A percentile compares a stretch with the other conserved stretches of the same genome.
phyloP scores from a whole-genome alignment of 2,797 vertebrate species.

The Lacerta viridis region DNA sequence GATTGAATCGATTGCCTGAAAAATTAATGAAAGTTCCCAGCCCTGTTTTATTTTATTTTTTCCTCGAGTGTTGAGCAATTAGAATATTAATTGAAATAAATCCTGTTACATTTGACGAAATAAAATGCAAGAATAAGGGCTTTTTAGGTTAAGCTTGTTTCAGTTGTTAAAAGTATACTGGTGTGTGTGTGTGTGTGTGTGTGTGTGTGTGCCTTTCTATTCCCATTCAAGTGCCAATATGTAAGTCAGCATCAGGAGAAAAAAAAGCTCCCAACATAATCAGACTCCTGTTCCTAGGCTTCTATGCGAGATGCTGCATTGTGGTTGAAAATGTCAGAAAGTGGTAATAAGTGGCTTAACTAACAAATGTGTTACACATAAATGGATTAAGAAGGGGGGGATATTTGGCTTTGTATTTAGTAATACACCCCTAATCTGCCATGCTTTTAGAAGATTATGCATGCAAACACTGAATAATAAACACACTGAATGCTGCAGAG shows the following conservation, averaged over 20 bases:
- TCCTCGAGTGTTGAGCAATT: slow-evolving; percentile 9
- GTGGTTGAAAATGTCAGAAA: slow-evolving; percentile 54
- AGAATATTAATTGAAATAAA: slow-evolving; percentile 59
- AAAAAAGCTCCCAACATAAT: slow-evolving; percentile 23
- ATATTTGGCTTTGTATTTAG: slow-evolving; percentile 53
- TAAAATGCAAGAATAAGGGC: slow-evolving; percentile 40
- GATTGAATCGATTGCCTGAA: neutral
- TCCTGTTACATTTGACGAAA: slow-evolving; percentile 47
- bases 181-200: slow-evolving; percentile 31
- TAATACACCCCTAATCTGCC: slow-evolving; percentile 47
- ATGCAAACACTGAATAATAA: slow-evolving; percentile 46
- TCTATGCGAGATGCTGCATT: neutral
- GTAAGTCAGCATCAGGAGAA: slow-evolving; percentile 15
- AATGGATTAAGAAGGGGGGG: slow-evolving; percentile 58
- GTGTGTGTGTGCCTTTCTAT: slow-evolving; percentile 17
- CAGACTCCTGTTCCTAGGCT: slow-evolving; percentile 46
- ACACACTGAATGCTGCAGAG: neutral
- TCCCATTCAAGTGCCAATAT: slow-evolving; percentile 41
- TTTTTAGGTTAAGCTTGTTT: slow-evolving; percentile 39
- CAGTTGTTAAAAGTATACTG: slow-evolving; percentile 37
- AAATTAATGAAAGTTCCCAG: slow-evolving; percentile 25
- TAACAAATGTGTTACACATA: slow-evolving; percentile 48
- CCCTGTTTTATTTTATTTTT: neutral
- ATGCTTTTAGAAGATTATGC: slow-evolving; percentile 42
- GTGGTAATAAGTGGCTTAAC: slow-evolving; percentile 59